Evolutionary conservation across 2,113 vertebrate species (phyloP), one percentile per base, ranked within the genome.

Genomic region (Rissa tridactyla): DNA sequence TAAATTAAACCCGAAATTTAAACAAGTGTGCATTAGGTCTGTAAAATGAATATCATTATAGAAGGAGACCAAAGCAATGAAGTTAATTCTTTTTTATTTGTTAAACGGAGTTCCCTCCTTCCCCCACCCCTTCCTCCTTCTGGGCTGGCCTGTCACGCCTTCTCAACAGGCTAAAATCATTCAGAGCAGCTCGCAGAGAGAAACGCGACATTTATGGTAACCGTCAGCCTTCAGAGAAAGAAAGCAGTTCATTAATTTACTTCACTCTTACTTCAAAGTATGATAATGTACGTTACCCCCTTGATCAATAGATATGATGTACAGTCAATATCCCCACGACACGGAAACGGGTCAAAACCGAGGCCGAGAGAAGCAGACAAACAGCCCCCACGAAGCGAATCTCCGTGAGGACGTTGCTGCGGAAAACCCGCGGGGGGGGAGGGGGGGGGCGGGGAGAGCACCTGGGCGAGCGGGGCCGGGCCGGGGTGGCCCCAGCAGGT

Each of bases 71-170:
- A 98, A 98, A 98, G 98, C 98, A 98, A 98, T 98, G 98, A 98
- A 98, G 98, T 99, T 99, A 98, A 99, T 98, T 98, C 98, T 98
- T 98, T 98, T 98, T 98, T 98, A 98, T 99, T 98, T 99, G 98
- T 98, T 98, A 98, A 99, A 98, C 97, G 95, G 96, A 98, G 98
- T 98, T 98, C 98, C 98, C 98, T 98, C 98, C 98, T 98, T 98
- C 98, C 97, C 94, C 98, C 98, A 98, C 99, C 98, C 98, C 98
- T 98, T 98, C 99, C 99, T 98, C 98, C 99, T 99, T 96, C 98
- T 98, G 98, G 98, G 99, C 98, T 98, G 99, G 97, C 98, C 99
- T 97, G 98, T 97, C 98, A 99, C 99, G 98, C 99, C 99, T 98
- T 98, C 97, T 98, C 99, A 98, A 99, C 99, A 98, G 98, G 98